A percentile compares a stretch with the other conserved stretches of the same genome.
phyloP scores from a whole-genome alignment of 2,797 vertebrate species.

The Selene dorsalis region DNA sequence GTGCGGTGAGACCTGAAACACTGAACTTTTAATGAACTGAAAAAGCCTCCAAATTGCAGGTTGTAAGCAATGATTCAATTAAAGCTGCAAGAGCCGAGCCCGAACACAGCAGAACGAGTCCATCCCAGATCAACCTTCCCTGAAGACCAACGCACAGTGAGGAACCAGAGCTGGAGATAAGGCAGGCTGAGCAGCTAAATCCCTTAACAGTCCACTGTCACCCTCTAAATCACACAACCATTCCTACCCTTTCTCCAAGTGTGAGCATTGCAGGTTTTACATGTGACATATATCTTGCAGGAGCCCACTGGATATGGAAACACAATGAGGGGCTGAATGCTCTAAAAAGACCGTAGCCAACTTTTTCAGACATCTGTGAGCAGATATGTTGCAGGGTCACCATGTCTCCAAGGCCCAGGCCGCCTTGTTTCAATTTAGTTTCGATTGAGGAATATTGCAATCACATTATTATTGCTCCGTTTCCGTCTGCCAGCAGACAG shows the following conservation, averaged over 20 bases:
- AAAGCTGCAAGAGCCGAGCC: conserved; percentile 66
- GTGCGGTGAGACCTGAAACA: conserved; percentile 70
- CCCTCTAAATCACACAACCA: conserved; percentile 81
- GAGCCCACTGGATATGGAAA: conserved; percentile 50
- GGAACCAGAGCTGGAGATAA: conserved; percentile 72
- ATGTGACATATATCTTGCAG: conserved; percentile 63
- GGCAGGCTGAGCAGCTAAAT: conserved; percentile 68
- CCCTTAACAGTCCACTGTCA: conserved; percentile 69
- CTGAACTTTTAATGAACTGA: conserved; percentile 83
- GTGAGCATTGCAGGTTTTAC: conserved; percentile 59
- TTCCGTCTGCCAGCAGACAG: conserved; percentile 56
- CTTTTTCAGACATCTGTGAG: conserved; percentile 61
- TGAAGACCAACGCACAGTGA: conserved; percentile 40
- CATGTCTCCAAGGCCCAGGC: conserved; percentile 60
- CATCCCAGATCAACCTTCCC: conserved; percentile 61
- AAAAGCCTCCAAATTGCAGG: conserved; percentile 69
- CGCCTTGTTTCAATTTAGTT: conserved; percentile 74
- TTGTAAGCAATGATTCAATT: conserved; percentile 81
- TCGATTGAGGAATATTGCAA: conserved; percentile 71
- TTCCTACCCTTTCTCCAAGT: conserved; percentile 60
- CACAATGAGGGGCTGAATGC: conserved; percentile 43
- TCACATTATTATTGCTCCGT: conserved; percentile 70
- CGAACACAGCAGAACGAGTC: conserved; percentile 54
- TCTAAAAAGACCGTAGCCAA: conserved; percentile 48
- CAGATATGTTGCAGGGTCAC: conserved; percentile 62